Evolutionary conservation across 2,888 invertebrate species (phyloP).

Genomic region (Eledona agricola): DNA sequence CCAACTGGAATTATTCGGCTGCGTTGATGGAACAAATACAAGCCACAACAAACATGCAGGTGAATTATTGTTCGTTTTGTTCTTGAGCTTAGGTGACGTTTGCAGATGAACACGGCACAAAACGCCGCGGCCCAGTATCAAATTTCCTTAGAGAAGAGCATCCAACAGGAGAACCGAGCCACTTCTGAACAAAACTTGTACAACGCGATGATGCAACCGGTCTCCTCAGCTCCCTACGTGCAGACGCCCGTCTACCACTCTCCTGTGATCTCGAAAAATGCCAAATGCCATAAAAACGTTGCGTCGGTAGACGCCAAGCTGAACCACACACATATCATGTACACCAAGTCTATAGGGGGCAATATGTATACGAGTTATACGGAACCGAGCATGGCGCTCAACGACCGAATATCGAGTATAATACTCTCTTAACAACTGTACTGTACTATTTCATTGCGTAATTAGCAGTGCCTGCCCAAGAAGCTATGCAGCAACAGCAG

Average conservation of each 20-base stretch:
- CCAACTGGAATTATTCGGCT: conserved; percentile 52
- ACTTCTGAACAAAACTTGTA: conserved; percentile 28
- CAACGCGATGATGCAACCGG: conserved; percentile 40
- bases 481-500: conserved; percentile 24
- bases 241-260: conserved; percentile 55
- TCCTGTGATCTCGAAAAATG: conserved; percentile 53
- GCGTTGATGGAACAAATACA: conserved; percentile 47
- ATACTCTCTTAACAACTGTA: no score
- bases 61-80: neutral
- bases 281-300: conserved; percentile 46
- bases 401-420: no score
- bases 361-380: conserved; percentile 13
- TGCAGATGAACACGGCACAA: conserved; percentile 20
- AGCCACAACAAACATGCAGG: conserved; percentile 13
- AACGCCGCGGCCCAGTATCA: conserved; percentile 13
- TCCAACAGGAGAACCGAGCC: conserved; percentile 9
- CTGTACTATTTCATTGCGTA: no score
- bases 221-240: conserved; percentile 27
- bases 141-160: conserved; percentile 11
- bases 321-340: conserved; percentile 12
- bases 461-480: conserved; percentile 24
- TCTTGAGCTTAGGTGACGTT: neutral
- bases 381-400: neutral
- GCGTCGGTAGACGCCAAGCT: conserved; percentile 22
- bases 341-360: conserved; percentile 6